Percentiles rank a stretch among this genome's conserved stretches.
phyloP scores from a whole-genome alignment of 2,113 vertebrate genomes.

The Silurus meridionalis region DNA sequence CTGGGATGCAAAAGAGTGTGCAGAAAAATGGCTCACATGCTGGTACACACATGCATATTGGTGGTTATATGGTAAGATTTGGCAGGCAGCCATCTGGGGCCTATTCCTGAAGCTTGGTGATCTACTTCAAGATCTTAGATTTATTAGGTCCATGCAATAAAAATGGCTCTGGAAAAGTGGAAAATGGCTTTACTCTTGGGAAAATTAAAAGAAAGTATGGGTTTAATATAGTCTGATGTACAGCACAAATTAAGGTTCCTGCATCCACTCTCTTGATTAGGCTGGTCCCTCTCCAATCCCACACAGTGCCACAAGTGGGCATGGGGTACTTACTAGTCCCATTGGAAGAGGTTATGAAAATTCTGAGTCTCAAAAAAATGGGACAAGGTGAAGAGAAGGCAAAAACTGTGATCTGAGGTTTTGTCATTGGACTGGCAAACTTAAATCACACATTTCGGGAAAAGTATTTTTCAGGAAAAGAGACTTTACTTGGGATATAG shows the following conservation, averaged over 20 bases:
- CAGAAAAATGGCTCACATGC: not conserved
- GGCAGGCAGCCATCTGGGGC: not conserved
- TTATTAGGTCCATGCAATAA: not conserved
- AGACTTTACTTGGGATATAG: too few relatives aligned
- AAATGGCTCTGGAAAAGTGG: not conserved
- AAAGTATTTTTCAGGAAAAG: too few relatives aligned
- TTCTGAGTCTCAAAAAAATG: too few relatives aligned
- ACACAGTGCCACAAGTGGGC: not conserved
- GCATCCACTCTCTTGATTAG: not conserved
- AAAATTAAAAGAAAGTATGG: not conserved
- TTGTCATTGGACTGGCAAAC: too few relatives aligned
- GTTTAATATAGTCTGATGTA: not conserved
- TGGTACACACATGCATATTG: not conserved
- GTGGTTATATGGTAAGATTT: not conserved
- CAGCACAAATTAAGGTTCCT: not conserved
- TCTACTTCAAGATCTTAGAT: not conserved
- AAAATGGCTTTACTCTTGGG: not conserved
- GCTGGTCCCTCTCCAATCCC: not conserved
- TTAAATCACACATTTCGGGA: too few relatives aligned
- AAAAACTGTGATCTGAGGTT: too few relatives aligned
- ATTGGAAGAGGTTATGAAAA: too few relatives aligned
- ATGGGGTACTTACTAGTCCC: not conserved
- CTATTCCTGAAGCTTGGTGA: not conserved
- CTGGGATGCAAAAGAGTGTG: not conserved
- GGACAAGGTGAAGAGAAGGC: too few relatives aligned